A percentile compares a stretch with the other conserved stretches of the same genome.
These are phyloP conservation scores for Cephus nigrinus DNA, from an alignment of 2,888 invertebrate genomes.

Conservation along the genomic window DNA sequence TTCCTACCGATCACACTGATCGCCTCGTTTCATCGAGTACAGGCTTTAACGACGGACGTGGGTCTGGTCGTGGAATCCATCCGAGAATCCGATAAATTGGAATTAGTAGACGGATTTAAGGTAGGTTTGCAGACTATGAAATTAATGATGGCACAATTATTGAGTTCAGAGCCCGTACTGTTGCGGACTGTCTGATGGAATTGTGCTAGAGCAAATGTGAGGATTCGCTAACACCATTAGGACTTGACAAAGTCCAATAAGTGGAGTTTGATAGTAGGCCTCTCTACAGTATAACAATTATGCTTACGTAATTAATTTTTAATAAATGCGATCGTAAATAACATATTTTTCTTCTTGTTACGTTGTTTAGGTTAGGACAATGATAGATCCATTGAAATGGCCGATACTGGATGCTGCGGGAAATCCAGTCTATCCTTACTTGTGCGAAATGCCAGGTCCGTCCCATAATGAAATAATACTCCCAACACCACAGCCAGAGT, in stretches of 20 bases:
- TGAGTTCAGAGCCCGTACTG: background rate
- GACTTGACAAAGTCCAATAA: slow-evolving; percentile 43
- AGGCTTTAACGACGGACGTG: slow-evolving; percentile 87
- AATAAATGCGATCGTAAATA: background rate
- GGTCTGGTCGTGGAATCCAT: slow-evolving; percentile 87
- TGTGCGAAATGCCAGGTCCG: slow-evolving; percentile 45
- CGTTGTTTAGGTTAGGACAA: slow-evolving; percentile 79
- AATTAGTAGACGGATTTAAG: slow-evolving; percentile 81
- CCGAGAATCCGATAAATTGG: slow-evolving; percentile 85
- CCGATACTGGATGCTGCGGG: slow-evolving; percentile 77
- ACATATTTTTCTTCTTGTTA: background rate
- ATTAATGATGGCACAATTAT: background rate
- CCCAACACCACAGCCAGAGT: slow-evolving; percentile 47
- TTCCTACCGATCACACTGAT: slow-evolving; percentile 93
- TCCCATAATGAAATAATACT: slow-evolving; percentile 37
- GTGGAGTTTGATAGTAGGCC: slow-evolving; percentile 61
- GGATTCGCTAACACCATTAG: slow-evolving; percentile 61
- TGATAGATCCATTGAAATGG: slow-evolving; percentile 87
- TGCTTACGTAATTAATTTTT: background rate
- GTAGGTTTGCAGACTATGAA: slow-evolving; percentile 61
- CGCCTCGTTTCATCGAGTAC: slow-evolving; percentile 95
- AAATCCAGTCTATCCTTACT: slow-evolving; percentile 35
- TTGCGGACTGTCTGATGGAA: slow-evolving; percentile 25
- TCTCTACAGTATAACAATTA: slow-evolving; percentile 39
- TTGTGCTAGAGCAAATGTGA: slow-evolving; percentile 54